Conservation (phyloP, 1,140 invertebrate species). For the Rhizoglyphus robini region DNA sequence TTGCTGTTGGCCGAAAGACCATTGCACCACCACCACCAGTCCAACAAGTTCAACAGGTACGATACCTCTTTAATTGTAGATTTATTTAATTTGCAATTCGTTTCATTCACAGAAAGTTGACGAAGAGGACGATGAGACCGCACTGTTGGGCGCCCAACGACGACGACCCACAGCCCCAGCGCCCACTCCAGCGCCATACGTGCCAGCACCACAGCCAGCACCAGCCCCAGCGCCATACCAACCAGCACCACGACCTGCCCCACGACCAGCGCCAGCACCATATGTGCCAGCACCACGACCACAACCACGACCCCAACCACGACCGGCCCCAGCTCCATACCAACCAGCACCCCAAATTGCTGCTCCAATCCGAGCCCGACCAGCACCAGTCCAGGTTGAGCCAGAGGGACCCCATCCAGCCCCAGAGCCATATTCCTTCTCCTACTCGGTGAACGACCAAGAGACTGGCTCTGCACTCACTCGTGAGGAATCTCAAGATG, state of each 20-base stretch:
- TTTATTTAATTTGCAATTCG: not conserved
- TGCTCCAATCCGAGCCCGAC: not conserved
- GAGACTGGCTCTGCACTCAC: not conserved
- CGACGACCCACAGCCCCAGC: too few species aligned
- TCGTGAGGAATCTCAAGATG: constrained; percentile 18
- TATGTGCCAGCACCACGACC: too few species aligned
- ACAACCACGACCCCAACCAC: not conserved
- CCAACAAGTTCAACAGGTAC: not conserved
- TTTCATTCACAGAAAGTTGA: not conserved
- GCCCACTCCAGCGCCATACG: too few species aligned
- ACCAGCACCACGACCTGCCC: too few species aligned
- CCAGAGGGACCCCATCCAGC: constrained; percentile 9
- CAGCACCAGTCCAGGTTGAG: not conserved
- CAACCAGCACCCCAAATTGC: not conserved
- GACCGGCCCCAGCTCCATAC: not conserved
- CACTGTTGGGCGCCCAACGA: not conserved
- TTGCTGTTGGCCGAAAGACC: not conserved
- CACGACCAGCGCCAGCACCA: too few species aligned
- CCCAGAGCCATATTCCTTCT: constrained; percentile 17
- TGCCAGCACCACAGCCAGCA: too few species aligned
- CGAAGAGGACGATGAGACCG: not conserved
- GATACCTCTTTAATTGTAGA: not conserved
- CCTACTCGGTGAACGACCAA: constrained; percentile 15
- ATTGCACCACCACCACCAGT: not conserved
- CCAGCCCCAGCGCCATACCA: not conserved